phyloP scores from a whole-genome alignment of 2,113 vertebrate species.

The Centropus bengalensis region DNA sequence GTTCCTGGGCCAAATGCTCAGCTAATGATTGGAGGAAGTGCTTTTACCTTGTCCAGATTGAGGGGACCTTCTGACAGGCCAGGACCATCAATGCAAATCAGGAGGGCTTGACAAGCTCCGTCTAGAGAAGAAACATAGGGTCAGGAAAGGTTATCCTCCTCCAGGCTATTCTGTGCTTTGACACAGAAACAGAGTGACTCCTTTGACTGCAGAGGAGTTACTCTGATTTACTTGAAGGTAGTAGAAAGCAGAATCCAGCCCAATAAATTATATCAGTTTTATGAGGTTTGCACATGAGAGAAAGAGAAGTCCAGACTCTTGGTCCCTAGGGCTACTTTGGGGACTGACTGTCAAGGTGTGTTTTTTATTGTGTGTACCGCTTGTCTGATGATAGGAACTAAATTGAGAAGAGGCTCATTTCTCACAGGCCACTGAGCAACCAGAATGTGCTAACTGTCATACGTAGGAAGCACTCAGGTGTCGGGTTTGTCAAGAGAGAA shows the following conservation, averaged over 20 bases:
- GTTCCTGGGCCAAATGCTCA: background rate
- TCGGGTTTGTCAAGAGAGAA: constrained; percentile 69
- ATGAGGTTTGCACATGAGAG: background rate
- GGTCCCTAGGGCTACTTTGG: constrained; percentile 35
- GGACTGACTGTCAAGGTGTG: constrained; percentile 54
- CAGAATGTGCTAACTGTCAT: constrained; percentile 72
- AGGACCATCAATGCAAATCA: background rate
- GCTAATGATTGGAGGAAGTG: background rate
- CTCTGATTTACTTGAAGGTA: background rate
- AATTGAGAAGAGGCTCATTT: constrained; percentile 70
- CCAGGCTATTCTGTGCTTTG: background rate
- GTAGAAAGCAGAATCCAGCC: background rate
- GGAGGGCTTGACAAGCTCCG: background rate
- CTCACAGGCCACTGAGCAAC: constrained; percentile 68
- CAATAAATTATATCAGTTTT: background rate
- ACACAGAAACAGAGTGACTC: background rate
- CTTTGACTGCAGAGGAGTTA: background rate
- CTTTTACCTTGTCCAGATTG: background rate
- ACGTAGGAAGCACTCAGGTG: constrained; percentile 66
- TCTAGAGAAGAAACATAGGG: background rate
- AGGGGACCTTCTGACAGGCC: background rate
- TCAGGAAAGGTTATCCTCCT: background rate
- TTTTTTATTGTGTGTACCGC: constrained; percentile 60
- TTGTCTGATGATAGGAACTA: constrained; percentile 70
- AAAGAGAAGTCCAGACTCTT: background rate